Base-by-base conservation (phyloP, 2,113 vertebrate species). In the Microcebus ravelobensis region DNA sequence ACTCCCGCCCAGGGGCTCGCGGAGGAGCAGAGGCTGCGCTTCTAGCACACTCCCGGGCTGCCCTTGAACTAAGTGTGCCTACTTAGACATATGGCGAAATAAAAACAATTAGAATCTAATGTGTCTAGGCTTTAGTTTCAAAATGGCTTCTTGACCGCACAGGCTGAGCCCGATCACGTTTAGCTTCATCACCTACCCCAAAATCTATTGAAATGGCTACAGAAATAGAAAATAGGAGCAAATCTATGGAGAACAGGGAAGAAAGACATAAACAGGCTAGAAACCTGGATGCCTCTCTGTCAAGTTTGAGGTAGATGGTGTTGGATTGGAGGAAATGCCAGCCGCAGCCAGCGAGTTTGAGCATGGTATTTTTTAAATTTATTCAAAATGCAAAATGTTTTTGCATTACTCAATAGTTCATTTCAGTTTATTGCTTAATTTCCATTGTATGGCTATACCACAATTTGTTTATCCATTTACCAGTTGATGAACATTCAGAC, bases 141-240 rank as follows among this genome's bases (percentile, higher is more conserved):
- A 96, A 70, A 97, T 97, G 96, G 96, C 84, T 59, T 18, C 97
- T 7, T 0, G 42, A 63, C 11, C 0, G 8, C 50, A 0, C 12
- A 6, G 45, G 23, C 11, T 76, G 13, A 20, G 42, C 13, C 8
- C 0, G 0, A 36, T 59, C 10, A 6, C 1, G 14, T 34, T 39
- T 5, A 36, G 25, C 55, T 34, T 34, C 5, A 3, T 50, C 15
- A 10, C 71, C 1, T 0, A 2, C 7, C 21, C 31, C 31, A 3
- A 67, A 55, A 48, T 70, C 36, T 1, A 14, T 42, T 29, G 18
- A 88, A 81, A 81, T 13, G 5, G 12, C 20, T 11, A 3, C 1
- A 59, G 68, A 87, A 63, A 34, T 25, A 36, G 29, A 29, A 81
- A 71, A 36, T 14, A 59, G 11, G 29, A 45, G 31, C 27, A 9